phyloP scores from a whole-genome alignment of 2,113 vertebrate genomes.

The Aramus guarauna region DNA sequence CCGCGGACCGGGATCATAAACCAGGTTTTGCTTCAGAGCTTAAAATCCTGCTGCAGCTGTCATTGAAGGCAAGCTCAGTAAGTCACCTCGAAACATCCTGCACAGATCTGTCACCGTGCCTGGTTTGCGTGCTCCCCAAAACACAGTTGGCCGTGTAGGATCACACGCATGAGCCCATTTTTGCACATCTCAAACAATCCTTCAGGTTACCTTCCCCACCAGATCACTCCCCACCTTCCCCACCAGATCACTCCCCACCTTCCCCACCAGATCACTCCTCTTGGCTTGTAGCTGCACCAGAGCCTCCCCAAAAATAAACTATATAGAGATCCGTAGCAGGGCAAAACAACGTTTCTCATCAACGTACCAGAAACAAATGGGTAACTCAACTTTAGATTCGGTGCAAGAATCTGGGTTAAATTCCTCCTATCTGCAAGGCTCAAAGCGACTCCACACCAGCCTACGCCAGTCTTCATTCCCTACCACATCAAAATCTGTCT shows the following conservation, averaged over 20 bases:
- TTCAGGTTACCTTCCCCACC: not conserved
- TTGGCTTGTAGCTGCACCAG: no score
- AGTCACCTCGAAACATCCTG: not conserved
- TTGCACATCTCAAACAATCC: not conserved
- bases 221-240: no score
- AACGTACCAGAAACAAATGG: not conserved
- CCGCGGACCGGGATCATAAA: not conserved
- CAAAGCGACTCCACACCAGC: not conserved
- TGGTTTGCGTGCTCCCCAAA: not conserved
- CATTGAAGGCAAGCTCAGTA: not conserved
- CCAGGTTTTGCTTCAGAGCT: not conserved
- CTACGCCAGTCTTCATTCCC: not conserved
- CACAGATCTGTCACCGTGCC: accelerated
- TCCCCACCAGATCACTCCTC: no score
- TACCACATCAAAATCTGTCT: not conserved
- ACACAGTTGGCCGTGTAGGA: accelerated
- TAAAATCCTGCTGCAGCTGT: not conserved
- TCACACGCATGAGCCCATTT: accelerated
- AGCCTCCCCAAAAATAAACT: not conserved
- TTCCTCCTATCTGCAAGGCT: not conserved
- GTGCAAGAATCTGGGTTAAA: not conserved
- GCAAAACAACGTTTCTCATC: not conserved
- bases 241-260: no score
- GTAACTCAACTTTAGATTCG: not conserved
- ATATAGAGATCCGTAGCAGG: accelerated